phyloP scores from a whole-genome alignment of 2,888 invertebrate species.

The Pseudococcus viburni region DNA sequence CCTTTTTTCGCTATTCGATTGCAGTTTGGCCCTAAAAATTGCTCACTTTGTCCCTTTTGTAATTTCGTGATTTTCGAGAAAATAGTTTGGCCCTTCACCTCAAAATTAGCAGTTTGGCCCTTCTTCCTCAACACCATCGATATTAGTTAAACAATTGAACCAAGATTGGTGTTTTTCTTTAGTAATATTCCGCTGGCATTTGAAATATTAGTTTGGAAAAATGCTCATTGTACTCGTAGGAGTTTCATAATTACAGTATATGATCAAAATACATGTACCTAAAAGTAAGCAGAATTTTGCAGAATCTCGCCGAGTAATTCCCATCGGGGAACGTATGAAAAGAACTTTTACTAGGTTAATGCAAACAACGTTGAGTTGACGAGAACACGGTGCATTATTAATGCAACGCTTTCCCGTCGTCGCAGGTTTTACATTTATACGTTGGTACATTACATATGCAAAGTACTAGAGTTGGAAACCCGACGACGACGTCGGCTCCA shows the following conservation, averaged over 20 bases:
- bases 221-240: too few relatives aligned
- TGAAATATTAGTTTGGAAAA: too few relatives aligned
- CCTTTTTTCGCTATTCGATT: too few relatives aligned
- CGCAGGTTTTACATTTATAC: neutral
- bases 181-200: neutral
- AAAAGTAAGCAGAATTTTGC: neutral
- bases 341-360: slow-evolving; percentile 47
- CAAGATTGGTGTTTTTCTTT: neutral
- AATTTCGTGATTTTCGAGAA: too few relatives aligned
- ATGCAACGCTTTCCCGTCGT: slow-evolving; percentile 1
- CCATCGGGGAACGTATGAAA: slow-evolving; percentile 4
- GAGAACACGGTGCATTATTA: slow-evolving; percentile 17
- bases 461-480: neutral
- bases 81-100: too few relatives aligned
- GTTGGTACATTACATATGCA: neutral
- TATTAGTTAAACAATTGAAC: neutral
- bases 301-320: neutral
- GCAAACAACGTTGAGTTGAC: slow-evolving; percentile 30
- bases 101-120: too few relatives aligned
- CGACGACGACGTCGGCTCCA: neutral
- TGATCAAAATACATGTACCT: neutral
- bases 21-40: too few relatives aligned
- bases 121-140: too few relatives aligned
- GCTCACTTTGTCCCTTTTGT: too few relatives aligned
- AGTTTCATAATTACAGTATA: neutral